A percentile compares a stretch with the other conserved stretches of the same genome.
Conservation (phyloP, 2,797 vertebrate species). For the Momotus momota region DNA sequence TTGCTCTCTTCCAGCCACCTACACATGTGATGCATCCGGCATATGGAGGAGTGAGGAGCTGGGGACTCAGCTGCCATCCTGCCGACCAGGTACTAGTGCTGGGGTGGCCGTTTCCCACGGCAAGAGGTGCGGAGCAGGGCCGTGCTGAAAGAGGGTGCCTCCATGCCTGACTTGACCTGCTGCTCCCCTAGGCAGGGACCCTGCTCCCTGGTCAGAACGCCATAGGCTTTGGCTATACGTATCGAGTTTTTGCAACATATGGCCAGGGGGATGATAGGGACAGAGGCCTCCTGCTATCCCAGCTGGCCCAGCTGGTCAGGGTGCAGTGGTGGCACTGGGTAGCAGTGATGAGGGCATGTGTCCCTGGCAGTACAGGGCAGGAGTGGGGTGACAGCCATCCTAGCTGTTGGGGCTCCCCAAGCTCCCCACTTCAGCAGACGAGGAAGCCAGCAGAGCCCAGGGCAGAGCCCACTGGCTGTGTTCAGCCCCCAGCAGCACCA, state of each 20-base stretch:
- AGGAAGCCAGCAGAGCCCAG: background rate
- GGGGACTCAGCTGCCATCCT: constrained; percentile 79
- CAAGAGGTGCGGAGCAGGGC: rapidly evolving
- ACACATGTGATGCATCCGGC: constrained; percentile 82
- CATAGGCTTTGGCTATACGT: rapidly evolving
- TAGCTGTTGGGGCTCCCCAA: background rate
- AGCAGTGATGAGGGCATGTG: background rate
- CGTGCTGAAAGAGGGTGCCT: background rate
- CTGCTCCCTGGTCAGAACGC: background rate
- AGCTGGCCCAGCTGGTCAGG: rapidly evolving
- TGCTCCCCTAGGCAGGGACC: background rate
- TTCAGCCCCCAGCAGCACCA: background rate
- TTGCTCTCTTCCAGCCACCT: constrained; percentile 79
- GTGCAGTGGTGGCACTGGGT: background rate
- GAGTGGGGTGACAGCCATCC: background rate
- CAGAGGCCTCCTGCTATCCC: background rate
- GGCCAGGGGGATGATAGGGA: background rate
- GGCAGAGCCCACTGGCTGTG: background rate
- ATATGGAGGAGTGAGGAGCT: constrained; percentile 84
- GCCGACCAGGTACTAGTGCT: constrained; percentile 81
- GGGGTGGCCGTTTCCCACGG: rapidly evolving
- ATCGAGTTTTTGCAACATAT: background rate
- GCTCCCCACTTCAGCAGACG: background rate
- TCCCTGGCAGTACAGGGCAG: background rate
- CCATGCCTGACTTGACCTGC: background rate